Evolutionary conservation across 2,113 vertebrate species (phyloP).

Genomic region (Thalassoma bifasciatum): DNA sequence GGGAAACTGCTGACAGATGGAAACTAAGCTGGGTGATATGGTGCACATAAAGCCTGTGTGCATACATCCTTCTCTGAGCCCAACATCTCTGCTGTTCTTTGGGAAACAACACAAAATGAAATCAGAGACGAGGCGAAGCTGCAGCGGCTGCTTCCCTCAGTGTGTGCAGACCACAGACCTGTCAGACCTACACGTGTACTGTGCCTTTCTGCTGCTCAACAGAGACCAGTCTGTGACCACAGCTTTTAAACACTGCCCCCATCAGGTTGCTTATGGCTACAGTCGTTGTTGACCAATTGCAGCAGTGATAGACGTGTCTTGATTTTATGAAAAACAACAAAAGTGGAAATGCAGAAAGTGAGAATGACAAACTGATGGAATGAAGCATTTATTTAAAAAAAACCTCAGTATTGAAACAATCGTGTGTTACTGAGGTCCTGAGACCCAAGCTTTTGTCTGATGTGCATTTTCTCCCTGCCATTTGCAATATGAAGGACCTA

Average conservation of each 20-base stretch:
- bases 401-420: too few species aligned
- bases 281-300: constrained; percentile 9
- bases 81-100: neutral
- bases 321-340: too few species aligned
- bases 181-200: neutral
- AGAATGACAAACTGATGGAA: too few species aligned
- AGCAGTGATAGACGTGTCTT: too few species aligned
- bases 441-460: too few species aligned
- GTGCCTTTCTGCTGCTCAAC: neutral
- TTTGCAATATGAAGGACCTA: too few species aligned
- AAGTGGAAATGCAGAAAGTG: too few species aligned
- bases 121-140: neutral
- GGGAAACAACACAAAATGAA: neutral
- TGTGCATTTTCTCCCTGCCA: too few species aligned
- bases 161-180: neutral
- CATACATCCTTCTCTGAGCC: neutral
- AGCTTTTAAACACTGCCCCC: constrained; percentile 69
- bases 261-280: constrained; percentile 30
- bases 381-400: too few species aligned
- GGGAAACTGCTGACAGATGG: constrained; percentile 18
- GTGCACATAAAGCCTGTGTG: neutral
- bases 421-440: too few species aligned
- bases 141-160: neutral
- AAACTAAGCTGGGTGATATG: neutral
- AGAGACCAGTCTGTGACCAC: neutral